Percentiles rank a stretch among this genome's conserved stretches.
phyloP scores from a whole-genome alignment of 2,797 vertebrate genomes.

The Podarcis lilfordi region DNA sequence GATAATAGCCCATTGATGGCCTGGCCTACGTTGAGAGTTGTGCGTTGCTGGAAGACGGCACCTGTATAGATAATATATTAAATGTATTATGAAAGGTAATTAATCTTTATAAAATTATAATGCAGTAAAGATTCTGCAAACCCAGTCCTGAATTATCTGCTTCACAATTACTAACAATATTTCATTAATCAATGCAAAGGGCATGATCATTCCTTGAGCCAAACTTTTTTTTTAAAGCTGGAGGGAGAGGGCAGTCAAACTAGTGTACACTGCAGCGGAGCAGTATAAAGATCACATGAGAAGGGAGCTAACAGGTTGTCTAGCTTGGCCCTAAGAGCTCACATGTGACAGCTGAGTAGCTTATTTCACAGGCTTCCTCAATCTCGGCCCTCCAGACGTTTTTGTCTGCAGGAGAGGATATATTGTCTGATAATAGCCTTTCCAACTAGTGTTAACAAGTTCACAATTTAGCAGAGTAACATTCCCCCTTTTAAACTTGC shows the following conservation, averaged over 20 bases:
- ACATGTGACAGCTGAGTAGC: too few relatives aligned
- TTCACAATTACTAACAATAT: slow-evolving; percentile 6
- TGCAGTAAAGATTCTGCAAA: neutral
- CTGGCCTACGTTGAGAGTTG: neutral
- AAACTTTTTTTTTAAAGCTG: slow-evolving; percentile 38
- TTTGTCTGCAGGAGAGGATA: too few relatives aligned
- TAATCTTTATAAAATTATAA: neutral
- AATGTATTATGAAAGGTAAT: neutral
- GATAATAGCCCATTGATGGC: neutral
- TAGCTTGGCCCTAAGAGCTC: neutral
- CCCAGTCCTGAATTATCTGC: slow-evolving; percentile 14
- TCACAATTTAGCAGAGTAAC: too few relatives aligned
- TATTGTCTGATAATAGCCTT: too few relatives aligned
- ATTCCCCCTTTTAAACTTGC: too few relatives aligned
- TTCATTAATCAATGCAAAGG: neutral
- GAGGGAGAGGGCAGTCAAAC: neutral
- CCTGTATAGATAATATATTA: neutral
- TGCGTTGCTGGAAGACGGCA: neutral
- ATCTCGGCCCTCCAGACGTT: too few relatives aligned
- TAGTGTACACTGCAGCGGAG: neutral
- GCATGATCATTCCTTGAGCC: slow-evolving; percentile 1
- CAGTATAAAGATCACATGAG: neutral
- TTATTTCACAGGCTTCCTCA: too few relatives aligned
- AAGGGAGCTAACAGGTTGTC: neutral
- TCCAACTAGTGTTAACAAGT: too few relatives aligned